Percentiles rank a stretch among this genome's conserved stretches.
These are phyloP conservation scores for Rosalia funebris DNA, from an alignment of 2,888 invertebrate species.

Conservation along the genomic window DNA sequence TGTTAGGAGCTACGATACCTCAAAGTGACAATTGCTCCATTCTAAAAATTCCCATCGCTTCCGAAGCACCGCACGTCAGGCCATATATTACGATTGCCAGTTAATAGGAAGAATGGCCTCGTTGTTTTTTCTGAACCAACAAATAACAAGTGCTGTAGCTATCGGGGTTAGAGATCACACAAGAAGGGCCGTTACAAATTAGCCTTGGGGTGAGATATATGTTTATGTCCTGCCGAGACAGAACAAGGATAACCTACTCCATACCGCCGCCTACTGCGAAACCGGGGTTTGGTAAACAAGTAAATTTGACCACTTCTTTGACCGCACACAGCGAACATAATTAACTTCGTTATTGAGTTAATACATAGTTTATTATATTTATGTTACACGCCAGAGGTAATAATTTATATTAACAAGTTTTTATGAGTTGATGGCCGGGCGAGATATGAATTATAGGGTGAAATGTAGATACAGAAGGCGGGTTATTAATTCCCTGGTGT, in stretches of 20 bases:
- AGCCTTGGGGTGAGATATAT: constrained; percentile 28
- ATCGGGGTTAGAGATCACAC: constrained; percentile 38
- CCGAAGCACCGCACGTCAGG: constrained; percentile 20
- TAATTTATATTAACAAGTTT: constrained; percentile 30
- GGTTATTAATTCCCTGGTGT: constrained; percentile 23
- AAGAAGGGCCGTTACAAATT: constrained; percentile 20
- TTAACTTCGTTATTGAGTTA: constrained; percentile 37
- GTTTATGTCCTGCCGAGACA: constrained; percentile 42
- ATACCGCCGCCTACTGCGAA: constrained; percentile 2
- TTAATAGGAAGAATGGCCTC: constrained; percentile 45
- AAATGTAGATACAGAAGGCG: constrained; percentile 14
- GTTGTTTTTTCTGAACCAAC: constrained; percentile 44
- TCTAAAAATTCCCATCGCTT: constrained; percentile 16
- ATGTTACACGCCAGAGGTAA: constrained; percentile 17
- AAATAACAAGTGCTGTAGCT: constrained; percentile 50
- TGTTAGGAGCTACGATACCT: constrained; percentile 5
- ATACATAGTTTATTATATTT: constrained; percentile 19
- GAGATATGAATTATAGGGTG: constrained; percentile 8
- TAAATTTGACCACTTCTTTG: constrained; percentile 42
- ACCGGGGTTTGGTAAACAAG: constrained; percentile 44
- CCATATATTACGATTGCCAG: constrained; percentile 41
- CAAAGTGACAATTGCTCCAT: constrained; percentile 14
- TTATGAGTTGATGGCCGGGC: constrained; percentile 16
- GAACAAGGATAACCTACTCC: constrained; percentile 15
- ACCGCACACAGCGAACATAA: constrained; percentile 43